phyloP scores from a whole-genome alignment of 2,113 vertebrate species.

The Fukomys damarensis region DNA sequence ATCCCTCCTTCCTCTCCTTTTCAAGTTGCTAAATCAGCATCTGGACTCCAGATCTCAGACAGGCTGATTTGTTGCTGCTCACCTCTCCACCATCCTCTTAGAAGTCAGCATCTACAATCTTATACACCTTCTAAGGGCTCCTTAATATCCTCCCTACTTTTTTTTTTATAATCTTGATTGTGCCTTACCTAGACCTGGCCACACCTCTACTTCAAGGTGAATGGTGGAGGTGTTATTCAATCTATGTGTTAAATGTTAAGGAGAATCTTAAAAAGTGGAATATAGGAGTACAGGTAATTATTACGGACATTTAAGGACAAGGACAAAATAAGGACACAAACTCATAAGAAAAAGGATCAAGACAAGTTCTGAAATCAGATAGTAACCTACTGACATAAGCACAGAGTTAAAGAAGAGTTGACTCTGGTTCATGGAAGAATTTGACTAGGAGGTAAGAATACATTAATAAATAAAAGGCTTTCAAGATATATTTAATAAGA shows the following conservation, averaged over 20 bases:
- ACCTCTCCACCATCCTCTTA: neutral
- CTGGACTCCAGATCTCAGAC: neutral
- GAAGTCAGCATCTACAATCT: neutral
- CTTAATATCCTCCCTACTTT: neutral
- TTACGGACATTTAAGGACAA: neutral
- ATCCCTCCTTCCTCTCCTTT: neutral
- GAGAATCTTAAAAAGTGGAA: neutral
- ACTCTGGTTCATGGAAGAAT: neutral
- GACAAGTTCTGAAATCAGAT: neutral
- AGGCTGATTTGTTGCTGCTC: neutral
- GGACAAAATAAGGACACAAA: neutral
- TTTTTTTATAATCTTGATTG: neutral
- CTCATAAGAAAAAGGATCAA: neutral
- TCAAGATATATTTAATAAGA: neutral
- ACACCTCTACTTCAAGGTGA: neutral
- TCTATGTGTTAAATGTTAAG: neutral
- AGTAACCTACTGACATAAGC: neutral
- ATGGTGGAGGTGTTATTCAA: neutral
- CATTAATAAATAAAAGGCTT: neutral
- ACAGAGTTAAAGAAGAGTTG: neutral
- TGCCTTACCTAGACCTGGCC: neutral
- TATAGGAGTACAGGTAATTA: neutral
- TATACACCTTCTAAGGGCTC: neutral
- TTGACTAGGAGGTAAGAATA: neutral
- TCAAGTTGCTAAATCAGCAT: neutral